Percentiles rank a stretch among this genome's conserved stretches.
Evolutionary conservation across 2,797 vertebrate species (phyloP).

Genomic region (Eremophila alpestris): DNA sequence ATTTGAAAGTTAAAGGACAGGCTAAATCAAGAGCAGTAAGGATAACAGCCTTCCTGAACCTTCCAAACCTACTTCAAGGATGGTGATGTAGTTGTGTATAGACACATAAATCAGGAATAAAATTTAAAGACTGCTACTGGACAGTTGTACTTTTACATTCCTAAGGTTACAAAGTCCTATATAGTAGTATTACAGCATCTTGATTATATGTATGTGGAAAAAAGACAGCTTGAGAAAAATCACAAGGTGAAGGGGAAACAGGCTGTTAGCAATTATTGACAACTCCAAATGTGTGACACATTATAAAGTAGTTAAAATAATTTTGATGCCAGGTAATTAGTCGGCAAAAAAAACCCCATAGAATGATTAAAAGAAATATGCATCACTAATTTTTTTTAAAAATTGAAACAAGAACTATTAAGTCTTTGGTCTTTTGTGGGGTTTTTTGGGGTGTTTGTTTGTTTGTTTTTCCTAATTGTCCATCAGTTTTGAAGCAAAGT

Average conservation of each 20-base stretch:
- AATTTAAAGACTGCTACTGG: not conserved
- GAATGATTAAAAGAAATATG: not conserved
- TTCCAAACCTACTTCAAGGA: not conserved
- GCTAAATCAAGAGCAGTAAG: not conserved
- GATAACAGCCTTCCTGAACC: not conserved
- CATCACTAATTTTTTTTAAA: not conserved
- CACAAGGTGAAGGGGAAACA: not conserved
- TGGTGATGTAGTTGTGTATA: not conserved
- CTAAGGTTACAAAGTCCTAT: not conserved
- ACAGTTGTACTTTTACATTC: not conserved
- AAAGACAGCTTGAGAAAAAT: not conserved
- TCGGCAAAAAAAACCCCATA: not conserved
- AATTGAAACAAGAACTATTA: not conserved
- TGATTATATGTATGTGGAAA: rapidly evolving
- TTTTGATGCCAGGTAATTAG: not conserved
- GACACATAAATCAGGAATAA: not conserved
- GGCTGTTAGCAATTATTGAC: not conserved
- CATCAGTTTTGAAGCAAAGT: not conserved
- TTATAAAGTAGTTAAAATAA: not conserved
- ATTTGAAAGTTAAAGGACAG: not conserved
- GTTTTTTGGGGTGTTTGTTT: too few relatives aligned
- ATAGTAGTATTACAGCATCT: not conserved
- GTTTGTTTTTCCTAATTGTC: not conserved
- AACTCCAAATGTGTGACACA: not conserved
- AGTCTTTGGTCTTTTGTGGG: not conserved